Conservation (phyloP, 2,113 vertebrate genomes). For the Odontesthes bonariensis region DNA sequence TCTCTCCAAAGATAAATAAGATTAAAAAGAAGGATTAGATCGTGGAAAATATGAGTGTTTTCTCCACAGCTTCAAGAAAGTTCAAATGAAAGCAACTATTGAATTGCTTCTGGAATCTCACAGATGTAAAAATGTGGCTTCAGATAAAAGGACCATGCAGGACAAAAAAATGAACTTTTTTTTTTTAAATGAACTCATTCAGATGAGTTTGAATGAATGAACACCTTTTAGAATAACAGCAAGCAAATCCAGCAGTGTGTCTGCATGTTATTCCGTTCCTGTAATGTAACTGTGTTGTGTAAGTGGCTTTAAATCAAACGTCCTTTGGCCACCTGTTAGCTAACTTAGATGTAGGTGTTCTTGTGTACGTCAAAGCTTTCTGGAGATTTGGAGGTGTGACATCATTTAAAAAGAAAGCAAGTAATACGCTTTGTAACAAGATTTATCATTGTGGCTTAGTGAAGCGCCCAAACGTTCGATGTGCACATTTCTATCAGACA, state of each 20-base stretch:
- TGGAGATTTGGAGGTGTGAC: slow-evolving; percentile 30
- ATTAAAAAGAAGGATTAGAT: neutral
- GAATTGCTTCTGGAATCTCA: slow-evolving; percentile 1
- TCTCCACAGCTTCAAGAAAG: neutral
- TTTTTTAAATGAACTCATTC: too few relatives aligned
- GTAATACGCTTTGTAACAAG: neutral
- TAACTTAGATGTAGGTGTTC: slow-evolving; percentile 61
- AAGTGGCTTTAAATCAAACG: slow-evolving; percentile 69
- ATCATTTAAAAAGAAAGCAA: slow-evolving; percentile 8
- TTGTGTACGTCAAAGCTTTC: slow-evolving; percentile 36
- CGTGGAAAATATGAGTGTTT: neutral
- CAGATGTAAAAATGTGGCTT: neutral
- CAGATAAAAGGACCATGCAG: too few relatives aligned
- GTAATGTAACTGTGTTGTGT: slow-evolving; percentile 60
- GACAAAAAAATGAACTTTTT: neutral
- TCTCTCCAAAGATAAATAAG: neutral
- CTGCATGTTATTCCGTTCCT: slow-evolving; percentile 33
- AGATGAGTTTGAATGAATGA: neutral
- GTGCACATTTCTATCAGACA: too few relatives aligned
- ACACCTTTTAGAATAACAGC: neutral
- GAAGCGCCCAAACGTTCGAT: neutral
- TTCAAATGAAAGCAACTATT: neutral
- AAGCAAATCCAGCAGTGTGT: slow-evolving; percentile 1
- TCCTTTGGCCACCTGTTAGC: slow-evolving; percentile 70
- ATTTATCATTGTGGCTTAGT: slow-evolving; percentile 2